Conservation (phyloP, 2,113 vertebrate genomes). For the Cryptotis parvus region DNA sequence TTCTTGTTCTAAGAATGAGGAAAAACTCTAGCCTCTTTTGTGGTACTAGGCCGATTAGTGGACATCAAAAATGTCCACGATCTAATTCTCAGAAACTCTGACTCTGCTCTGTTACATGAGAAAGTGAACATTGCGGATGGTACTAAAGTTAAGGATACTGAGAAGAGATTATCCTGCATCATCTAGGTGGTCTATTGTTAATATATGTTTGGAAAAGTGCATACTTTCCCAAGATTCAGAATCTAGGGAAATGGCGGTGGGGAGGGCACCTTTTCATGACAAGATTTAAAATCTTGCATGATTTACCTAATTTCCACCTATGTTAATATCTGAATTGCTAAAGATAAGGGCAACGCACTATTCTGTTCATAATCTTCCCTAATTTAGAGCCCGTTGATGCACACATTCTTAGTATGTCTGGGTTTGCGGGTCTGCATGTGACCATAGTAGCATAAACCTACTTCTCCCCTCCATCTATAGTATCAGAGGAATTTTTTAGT, state of each 20-base stretch:
- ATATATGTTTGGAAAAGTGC: neutral
- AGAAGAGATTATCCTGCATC: neutral
- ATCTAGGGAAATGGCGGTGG: neutral
- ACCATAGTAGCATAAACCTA: neutral
- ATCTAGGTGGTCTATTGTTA: neutral
- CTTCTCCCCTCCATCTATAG: neutral
- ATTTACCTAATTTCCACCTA: neutral
- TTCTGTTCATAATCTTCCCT: constrained; percentile 37
- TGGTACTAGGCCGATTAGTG: neutral
- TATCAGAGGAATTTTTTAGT: neutral
- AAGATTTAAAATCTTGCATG: constrained; percentile 38
- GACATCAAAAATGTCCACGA: neutral
- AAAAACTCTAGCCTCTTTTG: neutral
- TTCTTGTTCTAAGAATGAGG: neutral
- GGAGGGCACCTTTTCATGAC: too few species aligned
- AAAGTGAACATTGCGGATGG: neutral
- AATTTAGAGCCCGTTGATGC: neutral
- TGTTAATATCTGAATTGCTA: neutral
- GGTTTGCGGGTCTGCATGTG: neutral
- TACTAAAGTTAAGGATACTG: neutral
- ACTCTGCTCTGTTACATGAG: neutral
- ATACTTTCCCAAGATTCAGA: neutral
- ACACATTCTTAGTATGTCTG: neutral
- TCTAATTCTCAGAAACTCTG: neutral
- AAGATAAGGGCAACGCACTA: neutral